These are phyloP conservation scores for Brachionus calyciflorus DNA, from an alignment of 1,140 invertebrate species.

Conservation along the genomic window DNA sequence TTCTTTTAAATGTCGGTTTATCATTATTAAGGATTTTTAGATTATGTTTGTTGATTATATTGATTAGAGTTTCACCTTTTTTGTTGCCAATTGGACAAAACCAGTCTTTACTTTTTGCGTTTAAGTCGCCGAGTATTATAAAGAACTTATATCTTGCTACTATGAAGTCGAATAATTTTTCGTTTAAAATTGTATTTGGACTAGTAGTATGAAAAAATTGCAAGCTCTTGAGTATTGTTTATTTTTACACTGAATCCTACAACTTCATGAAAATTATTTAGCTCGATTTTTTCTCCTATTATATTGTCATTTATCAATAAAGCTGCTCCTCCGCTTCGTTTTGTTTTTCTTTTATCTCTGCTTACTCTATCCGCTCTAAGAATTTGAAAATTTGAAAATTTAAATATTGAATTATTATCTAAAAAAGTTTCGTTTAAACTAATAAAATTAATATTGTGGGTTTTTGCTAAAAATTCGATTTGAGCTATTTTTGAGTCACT, in stretches of 20 bases:
- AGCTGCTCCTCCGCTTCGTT: not conserved
- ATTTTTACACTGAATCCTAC: slow-evolving; percentile 10
- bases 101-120: not conserved
- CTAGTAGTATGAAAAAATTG: slow-evolving; percentile 13
- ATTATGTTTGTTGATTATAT: not conserved
- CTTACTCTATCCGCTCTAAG: not conserved
- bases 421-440: slow-evolving; percentile 18
- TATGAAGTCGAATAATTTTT: slow-evolving; percentile 20
- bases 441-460: not conserved
- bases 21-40: not conserved
- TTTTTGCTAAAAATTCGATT: not conserved
- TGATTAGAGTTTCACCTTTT: not conserved
- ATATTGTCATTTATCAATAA: not conserved
- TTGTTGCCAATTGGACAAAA: not conserved
- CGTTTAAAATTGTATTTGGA: not conserved
- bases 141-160: not conserved
- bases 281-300: not conserved
- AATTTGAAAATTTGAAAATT: not conserved
- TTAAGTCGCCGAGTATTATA: not conserved
- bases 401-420: not conserved
- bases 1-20: not conserved
- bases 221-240: not conserved
- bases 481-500: not conserved
- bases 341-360: not conserved
- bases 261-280: not conserved